phyloP scores from a whole-genome alignment of 1,140 invertebrate species.

The Uloborus diversus region DNA sequence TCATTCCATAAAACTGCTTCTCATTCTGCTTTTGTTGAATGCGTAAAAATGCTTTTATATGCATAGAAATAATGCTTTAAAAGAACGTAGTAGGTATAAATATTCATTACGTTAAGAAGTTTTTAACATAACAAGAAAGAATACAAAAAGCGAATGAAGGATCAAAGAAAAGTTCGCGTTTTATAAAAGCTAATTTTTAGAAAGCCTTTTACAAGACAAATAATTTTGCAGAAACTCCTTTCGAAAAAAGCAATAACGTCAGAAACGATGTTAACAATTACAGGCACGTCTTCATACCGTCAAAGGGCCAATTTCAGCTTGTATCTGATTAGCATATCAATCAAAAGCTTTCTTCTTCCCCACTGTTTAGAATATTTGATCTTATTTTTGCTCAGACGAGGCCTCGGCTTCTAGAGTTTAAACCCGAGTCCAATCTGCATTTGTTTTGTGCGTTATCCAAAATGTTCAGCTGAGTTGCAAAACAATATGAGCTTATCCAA shows the following conservation, averaged over 20 bases:
- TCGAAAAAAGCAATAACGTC: neutral
- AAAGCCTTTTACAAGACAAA: constrained; percentile 24
- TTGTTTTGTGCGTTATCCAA: constrained; percentile 22
- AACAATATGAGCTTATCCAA: constrained; percentile 36
- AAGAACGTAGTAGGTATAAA: too few relatives aligned
- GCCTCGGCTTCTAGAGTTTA: constrained; percentile 30
- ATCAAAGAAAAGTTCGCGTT: constrained; percentile 36
- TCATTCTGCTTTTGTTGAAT: too few relatives aligned
- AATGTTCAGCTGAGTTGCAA: neutral
- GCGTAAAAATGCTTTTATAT: too few relatives aligned
- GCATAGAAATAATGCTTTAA: too few relatives aligned
- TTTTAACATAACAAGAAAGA: neutral
- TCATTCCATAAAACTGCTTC: too few relatives aligned
- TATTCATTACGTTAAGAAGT: constrained; percentile 8
- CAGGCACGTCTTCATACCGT: constrained; percentile 32
- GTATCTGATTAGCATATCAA: constrained; percentile 49
- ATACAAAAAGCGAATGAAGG: constrained; percentile 4
- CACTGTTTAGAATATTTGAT: constrained; percentile 39
- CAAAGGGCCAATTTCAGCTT: constrained; percentile 43
- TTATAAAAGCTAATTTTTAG: constrained; percentile 44
- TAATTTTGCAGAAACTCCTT: constrained; percentile 3
- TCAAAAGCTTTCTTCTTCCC: constrained; percentile 16
- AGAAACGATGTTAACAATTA: constrained; percentile 44
- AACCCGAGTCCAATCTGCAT: constrained; percentile 32
- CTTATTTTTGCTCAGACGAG: constrained; percentile 17